Percentiles rank a stretch among this genome's conserved stretches.
Evolutionary conservation across 2,888 invertebrate genomes (phyloP).

Genomic region (Cordylochernes scorpioides): DNA sequence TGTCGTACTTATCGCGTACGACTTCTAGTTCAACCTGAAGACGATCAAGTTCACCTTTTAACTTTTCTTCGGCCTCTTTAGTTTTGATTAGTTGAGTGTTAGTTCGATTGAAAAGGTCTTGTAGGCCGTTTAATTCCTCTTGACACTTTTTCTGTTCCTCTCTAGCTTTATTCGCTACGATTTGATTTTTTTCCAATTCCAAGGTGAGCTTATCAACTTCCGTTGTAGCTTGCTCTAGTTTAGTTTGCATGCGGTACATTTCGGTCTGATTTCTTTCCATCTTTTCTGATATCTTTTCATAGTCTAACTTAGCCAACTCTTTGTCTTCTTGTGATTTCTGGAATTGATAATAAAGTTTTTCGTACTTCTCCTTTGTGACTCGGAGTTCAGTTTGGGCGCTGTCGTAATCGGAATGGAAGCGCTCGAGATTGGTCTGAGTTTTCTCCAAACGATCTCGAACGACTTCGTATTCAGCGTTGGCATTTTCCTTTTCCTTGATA

Average conservation of each 20-base stretch:
- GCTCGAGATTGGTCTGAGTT: slow-evolving; percentile 22
- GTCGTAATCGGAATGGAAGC: slow-evolving; percentile 49
- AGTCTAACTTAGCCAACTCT: slow-evolving; percentile 61
- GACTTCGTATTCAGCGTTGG: slow-evolving; percentile 57
- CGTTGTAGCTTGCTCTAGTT: slow-evolving; percentile 57
- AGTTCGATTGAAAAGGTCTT: slow-evolving; percentile 57
- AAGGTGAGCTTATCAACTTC: slow-evolving; percentile 60
- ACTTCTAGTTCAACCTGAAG: slow-evolving; percentile 53
- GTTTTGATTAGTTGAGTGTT: slow-evolving; percentile 52
- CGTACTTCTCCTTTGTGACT: slow-evolving; percentile 61
- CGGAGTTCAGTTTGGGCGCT: slow-evolving; percentile 58
- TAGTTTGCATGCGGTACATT: slow-evolving; percentile 58
- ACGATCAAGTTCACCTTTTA: slow-evolving; percentile 52
- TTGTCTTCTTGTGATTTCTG: slow-evolving; percentile 64
- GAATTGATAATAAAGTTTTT: slow-evolving; percentile 43
- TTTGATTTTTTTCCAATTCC: slow-evolving; percentile 56
- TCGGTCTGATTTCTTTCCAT: slow-evolving; percentile 47
- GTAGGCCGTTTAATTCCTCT: slow-evolving; percentile 53
- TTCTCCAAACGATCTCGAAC: slow-evolving; percentile 69
- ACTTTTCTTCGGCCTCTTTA: slow-evolving; percentile 70
- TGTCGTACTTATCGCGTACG: slow-evolving; percentile 62
- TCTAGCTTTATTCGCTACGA: slow-evolving; percentile 46
- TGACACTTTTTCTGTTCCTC: slow-evolving; percentile 62
- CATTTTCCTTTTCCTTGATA: slow-evolving; percentile 54
- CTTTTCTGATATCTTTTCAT: slow-evolving; percentile 69